Evolutionary conservation across 2,888 invertebrate genomes (phyloP), one percentile per base, ranked within the genome.

Genomic region (Hemithea aestivaria): DNA sequence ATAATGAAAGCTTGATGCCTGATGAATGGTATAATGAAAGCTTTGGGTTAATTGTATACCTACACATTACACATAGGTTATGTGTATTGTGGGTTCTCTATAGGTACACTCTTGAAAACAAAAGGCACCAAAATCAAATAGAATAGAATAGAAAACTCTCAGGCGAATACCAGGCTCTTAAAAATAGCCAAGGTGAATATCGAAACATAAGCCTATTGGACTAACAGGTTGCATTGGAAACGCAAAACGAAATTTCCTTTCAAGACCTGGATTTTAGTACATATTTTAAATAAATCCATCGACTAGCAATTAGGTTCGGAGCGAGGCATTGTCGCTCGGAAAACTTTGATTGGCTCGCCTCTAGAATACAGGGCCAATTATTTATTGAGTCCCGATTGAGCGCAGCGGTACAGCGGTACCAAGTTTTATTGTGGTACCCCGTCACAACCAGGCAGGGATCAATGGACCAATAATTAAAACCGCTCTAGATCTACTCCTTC

Each of bases 381-480:
- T 81, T 37, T 50, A 71, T 58, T 71, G 59, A 76, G 80, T 77
- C 74, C 81, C 80, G 60, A 83, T 82, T 75, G 67, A 70, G 61
- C 66, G 72, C 72, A 54, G 16, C 16, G 16, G 16, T 16, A 68
- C 72, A 54, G 16, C 16, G 16, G 16, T 16, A 68, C 70, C 70
- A 79, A 79, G 77, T 78, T 76, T 73, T 73, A 80, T 81, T 80
- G 77, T 73, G 52, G 60, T 60, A 61, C 64, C 67, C 68, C 81
- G 83, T 82, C 83, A 81, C 55, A 56, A 65, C 53, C 83, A 82
- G 81, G 66, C 72, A 54, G 55, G 58, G 62, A 56, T 80, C 76
- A 76, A 80, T 78, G 61, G 71, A 61, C 66, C 74, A 79, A 80
- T 83, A 82, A 83, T 84, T 83, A 82, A 79, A 82, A 79, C 77